Evolutionary conservation across 2,797 vertebrate genomes (phyloP).

Genomic region (Xenentodon cancila): DNA sequence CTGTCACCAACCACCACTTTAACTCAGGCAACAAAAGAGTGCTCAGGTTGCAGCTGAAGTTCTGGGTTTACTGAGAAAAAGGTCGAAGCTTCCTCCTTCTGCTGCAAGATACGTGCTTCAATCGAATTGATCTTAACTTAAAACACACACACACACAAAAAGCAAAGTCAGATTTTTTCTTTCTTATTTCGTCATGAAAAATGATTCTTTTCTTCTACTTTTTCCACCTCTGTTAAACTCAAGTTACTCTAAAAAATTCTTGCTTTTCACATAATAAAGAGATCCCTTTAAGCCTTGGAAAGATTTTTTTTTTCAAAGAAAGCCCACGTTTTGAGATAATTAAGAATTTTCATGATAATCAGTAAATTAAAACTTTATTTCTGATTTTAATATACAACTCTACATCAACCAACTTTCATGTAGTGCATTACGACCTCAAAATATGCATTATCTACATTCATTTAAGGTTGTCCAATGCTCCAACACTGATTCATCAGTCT

Average conservation of each 20-base stretch:
- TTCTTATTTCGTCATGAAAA: neutral
- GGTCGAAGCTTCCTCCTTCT: conserved; percentile 42
- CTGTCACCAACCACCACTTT: conserved; percentile 83
- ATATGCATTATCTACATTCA: too few relatives aligned
- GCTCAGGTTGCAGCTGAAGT: conserved; percentile 72
- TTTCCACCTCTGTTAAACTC: neutral
- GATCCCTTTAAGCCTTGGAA: too few relatives aligned
- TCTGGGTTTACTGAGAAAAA: conserved; percentile 64
- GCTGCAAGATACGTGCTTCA: conserved; percentile 22
- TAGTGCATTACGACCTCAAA: too few relatives aligned
- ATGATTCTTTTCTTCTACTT: neutral
- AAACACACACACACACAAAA: conserved; percentile 8
- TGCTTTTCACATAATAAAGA: neutral
- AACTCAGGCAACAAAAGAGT: conserved; percentile 74
- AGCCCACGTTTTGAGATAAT: too few relatives aligned
- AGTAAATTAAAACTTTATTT: too few relatives aligned
- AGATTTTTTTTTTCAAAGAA: neutral
- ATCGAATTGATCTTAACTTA: conserved; percentile 34
- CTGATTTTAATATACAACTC: too few relatives aligned
- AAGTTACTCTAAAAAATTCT: neutral
- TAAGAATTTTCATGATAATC: neutral
- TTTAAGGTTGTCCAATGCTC: too few relatives aligned
- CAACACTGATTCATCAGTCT: too few relatives aligned
- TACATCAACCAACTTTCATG: too few relatives aligned
- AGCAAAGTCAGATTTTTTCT: too few relatives aligned